Conservation (phyloP, 2,113 vertebrate genomes). For the Solea solea region DNA sequence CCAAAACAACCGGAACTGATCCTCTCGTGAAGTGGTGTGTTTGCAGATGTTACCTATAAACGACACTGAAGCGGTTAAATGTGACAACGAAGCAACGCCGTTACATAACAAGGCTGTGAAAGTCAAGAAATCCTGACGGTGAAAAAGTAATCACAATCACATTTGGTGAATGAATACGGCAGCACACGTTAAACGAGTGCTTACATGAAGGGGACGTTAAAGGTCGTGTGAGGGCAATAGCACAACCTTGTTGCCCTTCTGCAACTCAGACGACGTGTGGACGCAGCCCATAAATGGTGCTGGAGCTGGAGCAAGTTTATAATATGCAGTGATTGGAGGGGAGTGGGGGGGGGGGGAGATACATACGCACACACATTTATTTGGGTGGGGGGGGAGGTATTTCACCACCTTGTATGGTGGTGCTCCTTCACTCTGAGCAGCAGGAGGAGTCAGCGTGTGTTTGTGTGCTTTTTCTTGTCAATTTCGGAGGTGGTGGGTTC, state of each 20-base stretch:
- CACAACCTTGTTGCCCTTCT: constrained; percentile 31
- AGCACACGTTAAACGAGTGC: constrained; percentile 50
- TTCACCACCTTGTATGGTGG: constrained; percentile 82
- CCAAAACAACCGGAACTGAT: neutral
- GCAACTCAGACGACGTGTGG: constrained; percentile 50
- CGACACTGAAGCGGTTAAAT: constrained; percentile 2
- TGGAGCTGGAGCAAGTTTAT: constrained; percentile 68
- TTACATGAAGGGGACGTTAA: constrained; percentile 41
- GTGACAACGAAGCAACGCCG: constrained; percentile 5
- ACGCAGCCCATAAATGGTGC: constrained; percentile 77
- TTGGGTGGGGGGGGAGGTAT: constrained; percentile 74
- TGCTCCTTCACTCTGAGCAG: constrained; percentile 54
- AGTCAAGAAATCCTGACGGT: constrained; percentile 17
- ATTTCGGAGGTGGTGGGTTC: constrained; percentile 47
- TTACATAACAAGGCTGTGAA: constrained; percentile 54
- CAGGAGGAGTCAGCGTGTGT: constrained; percentile 48
- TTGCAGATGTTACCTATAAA: constrained; percentile 2
- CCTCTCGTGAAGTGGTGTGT: neutral
- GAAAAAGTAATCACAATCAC: constrained; percentile 48
- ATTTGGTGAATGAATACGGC: constrained; percentile 57
- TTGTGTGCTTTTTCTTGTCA: constrained; percentile 70
- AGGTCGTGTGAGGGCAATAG: constrained; percentile 44
- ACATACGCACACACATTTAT: constrained; percentile 57
- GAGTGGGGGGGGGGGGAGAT: constrained; percentile 73
- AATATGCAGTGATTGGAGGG: constrained; percentile 70